These are phyloP conservation scores for Morpho deidamia DNA, from an alignment of 2,888 invertebrate species.

Conservation along the genomic window DNA sequence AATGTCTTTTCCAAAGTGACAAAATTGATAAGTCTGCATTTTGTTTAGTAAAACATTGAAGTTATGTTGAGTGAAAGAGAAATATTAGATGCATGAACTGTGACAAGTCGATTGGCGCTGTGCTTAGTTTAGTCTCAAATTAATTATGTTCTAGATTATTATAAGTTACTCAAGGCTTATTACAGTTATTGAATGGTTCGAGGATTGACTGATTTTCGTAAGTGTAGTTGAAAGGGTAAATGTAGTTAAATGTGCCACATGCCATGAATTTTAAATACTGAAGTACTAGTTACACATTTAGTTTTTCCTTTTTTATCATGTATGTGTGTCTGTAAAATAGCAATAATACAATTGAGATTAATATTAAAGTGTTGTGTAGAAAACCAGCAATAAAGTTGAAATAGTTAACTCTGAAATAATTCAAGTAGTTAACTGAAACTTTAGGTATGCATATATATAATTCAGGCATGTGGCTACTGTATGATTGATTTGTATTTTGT, in stretches of 20 bases:
- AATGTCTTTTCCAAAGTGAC: constrained; percentile 72
- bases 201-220: constrained; percentile 64
- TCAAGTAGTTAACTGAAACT: constrained; percentile 7
- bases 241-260: constrained; percentile 51
- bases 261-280: constrained; percentile 40
- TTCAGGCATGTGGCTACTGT: constrained; percentile 32
- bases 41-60: constrained; percentile 60
- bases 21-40: constrained; percentile 72
- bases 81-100: constrained; percentile 46
- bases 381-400: constrained; percentile 36
- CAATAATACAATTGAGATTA: constrained; percentile 44
- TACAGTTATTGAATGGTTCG: constrained; percentile 43
- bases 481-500: neutral
- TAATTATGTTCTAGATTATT: constrained; percentile 49
- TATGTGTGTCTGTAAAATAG: constrained; percentile 28
- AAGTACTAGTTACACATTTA: neutral
- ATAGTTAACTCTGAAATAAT: constrained; percentile 13
- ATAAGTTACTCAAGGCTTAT: constrained; percentile 49
- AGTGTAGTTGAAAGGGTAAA: constrained; percentile 41
- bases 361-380: constrained; percentile 33
- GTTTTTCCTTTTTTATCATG: neutral
- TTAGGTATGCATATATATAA: constrained; percentile 25
- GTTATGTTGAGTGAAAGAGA: constrained; percentile 50
- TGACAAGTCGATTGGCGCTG: constrained; percentile 58
- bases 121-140: constrained; percentile 73